Base-by-base conservation (phyloP, 2,797 vertebrate genomes). In the Ammospiza maritima region DNA sequence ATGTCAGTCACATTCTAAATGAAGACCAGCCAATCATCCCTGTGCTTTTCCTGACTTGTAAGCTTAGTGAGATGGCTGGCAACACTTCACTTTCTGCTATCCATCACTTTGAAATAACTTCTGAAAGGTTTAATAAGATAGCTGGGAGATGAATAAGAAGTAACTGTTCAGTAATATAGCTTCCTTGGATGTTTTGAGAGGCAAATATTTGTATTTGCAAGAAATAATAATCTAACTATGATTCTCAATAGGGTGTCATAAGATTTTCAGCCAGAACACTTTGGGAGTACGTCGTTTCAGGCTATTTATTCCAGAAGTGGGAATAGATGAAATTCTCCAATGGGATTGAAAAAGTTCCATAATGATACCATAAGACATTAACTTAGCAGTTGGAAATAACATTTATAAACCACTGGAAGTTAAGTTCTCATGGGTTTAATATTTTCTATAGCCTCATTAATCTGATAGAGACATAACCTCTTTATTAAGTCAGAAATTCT, bases 311-410 rank as follows among this genome's bases (percentile, higher is more conserved):
- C 93, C 93, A 88, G 91, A 97, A 97, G 80, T 96, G 88, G 95
- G 94, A 97, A 97, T 76, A 97, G 90, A 96, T 94, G 87, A 96
- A 97, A 96, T 94, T 97, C 88, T 96, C 93, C 93, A 96, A 77
- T 93, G 86, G 86, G 85, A 97, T 75, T 97, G 88, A 93, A 97
- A 97, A 97, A 96, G 79, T 97, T 97, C 44, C 76, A 94, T 97
- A 98, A 97, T 96, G 89, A 94, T 96, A 95, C 85, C 78, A 95
- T 97, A 97, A 98, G 97, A 96, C 96, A 97, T 98, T 98, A 98
- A 96, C 94, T 98, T 97, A 97, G 91, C 97, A 94, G 97, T 95
- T 93, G 97, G 97, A 97, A 97, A 89, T 91, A 97, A 83, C 94
- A 91, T 86, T 97, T 97, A 97, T 61, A 94, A 97, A 86, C 85